phyloP scores from a whole-genome alignment of 2,113 vertebrate genomes.

The Delphinus delphis region DNA sequence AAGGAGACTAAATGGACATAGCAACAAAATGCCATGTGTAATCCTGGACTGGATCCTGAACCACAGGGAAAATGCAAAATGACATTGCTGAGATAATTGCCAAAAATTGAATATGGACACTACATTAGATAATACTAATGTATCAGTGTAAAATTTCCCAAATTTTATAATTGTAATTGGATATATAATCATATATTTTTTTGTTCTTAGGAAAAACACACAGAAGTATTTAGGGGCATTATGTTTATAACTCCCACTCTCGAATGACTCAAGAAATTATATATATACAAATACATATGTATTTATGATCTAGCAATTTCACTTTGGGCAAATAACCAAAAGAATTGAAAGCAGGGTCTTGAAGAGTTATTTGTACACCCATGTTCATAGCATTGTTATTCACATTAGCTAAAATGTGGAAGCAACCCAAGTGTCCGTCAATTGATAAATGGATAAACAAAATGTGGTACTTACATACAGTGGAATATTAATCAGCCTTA shows the following conservation, averaged over 20 bases:
- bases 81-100: background rate
- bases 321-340: background rate
- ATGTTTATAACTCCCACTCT: background rate
- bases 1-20: background rate
- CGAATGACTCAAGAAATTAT: background rate
- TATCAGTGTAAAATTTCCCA: background rate
- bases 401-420: background rate
- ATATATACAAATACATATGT: background rate
- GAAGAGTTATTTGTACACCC: background rate
- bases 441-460: background rate
- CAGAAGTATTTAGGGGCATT: background rate
- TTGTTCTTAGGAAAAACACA: background rate
- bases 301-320: background rate
- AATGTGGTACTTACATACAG: background rate
- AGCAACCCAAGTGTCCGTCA: background rate
- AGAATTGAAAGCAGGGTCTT: background rate
- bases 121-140: background rate
- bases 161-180: background rate
- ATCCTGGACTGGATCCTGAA: background rate
- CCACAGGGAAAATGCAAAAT: background rate
- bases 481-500: background rate
- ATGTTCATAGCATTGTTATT: background rate
- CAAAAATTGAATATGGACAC: background rate
- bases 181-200: background rate
- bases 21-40: background rate